A percentile compares a stretch with the other conserved stretches of the same genome.
These are phyloP conservation scores for Yponomeuta cagnagella DNA, from an alignment of 2,888 invertebrate species.

Conservation along the genomic window DNA sequence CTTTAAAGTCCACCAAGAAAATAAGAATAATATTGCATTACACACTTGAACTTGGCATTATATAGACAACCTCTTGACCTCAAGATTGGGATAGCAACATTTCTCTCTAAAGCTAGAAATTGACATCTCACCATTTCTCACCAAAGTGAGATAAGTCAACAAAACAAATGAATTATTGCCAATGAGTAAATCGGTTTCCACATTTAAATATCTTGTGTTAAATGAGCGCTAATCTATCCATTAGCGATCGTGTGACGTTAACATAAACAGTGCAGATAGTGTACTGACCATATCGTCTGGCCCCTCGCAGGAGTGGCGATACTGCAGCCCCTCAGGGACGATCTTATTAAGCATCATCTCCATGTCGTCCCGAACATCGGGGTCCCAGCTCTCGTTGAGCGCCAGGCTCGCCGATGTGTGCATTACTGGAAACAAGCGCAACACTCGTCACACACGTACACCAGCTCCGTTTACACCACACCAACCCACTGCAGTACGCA, in stretches of 20 bases:
- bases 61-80: no score
- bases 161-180: neutral
- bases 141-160: neutral
- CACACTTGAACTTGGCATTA: no score
- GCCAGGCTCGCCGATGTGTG: constrained; percentile 98
- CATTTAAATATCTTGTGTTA: neutral
- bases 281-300: constrained; percentile 96
- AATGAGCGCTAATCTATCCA: neutral
- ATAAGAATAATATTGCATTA: no score
- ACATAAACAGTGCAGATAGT: no score
- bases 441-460: constrained; percentile 34
- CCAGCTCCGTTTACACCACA: neutral
- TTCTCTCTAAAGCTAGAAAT: neutral
- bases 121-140: neutral
- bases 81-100: no score
- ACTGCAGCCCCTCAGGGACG: constrained; percentile 97
- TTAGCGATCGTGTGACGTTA: neutral
- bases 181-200: neutral
- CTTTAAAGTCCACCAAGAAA: no score
- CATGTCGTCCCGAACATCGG: constrained; percentile 98
- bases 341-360: constrained; percentile 99
- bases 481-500: neutral
- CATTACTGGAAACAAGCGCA: constrained; percentile 84
- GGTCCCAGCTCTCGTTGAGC: constrained; percentile 98
- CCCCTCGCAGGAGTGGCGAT: constrained; percentile 97